Base-by-base conservation (phyloP, 1,140 invertebrate species). In the Neotoxoptera formosana region DNA sequence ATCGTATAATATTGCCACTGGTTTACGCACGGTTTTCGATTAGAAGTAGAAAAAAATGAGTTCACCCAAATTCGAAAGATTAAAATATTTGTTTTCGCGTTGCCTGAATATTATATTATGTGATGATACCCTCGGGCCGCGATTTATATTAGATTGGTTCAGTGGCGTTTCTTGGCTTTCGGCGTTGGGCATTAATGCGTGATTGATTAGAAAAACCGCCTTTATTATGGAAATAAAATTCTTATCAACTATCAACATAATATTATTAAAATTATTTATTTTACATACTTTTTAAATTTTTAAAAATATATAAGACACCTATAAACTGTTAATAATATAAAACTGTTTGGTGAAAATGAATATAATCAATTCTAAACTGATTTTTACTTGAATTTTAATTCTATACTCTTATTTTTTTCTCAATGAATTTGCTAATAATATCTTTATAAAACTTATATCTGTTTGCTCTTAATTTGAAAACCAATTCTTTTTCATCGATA, bases 391-490 rank as follows among this genome's bases (percentile, higher is more conserved):
- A 87, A 53, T 51, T 88, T n/a, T 51, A 88, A 87, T 87, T 87
- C 47, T 34, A n/a, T n/a, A 51, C 17, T 51, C 47, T 88, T 87
- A 6, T 48, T 8, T 88, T n/a, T 53, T 48, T 51, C n/a, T 88
- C 48, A 51, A 17, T 51, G 34, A 88, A 53, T 88, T 88, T 20
- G 47, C 51, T 88, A 34, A 88, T 51, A 88, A 88, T 17, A 88
- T 88, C 47, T 51, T 51, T 47, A 88, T 88, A 88, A 88, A 88
- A 51, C 7, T 51, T 51, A 51, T 21, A 34, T n/a, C 48, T 88
- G 6, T 88, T 51, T 34, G 47, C 45, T 88, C 86, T 51, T 56
- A 84, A 34, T 93, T 60, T 67, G 21, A 83, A 88, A n/a, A 91
- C 11, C 11, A 47, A 47, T 81, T 91, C 7, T 34, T 88, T 90